These are phyloP conservation scores for Otocyon megalotis DNA, from an alignment of 2,113 vertebrate genomes.

Conservation along the genomic window DNA sequence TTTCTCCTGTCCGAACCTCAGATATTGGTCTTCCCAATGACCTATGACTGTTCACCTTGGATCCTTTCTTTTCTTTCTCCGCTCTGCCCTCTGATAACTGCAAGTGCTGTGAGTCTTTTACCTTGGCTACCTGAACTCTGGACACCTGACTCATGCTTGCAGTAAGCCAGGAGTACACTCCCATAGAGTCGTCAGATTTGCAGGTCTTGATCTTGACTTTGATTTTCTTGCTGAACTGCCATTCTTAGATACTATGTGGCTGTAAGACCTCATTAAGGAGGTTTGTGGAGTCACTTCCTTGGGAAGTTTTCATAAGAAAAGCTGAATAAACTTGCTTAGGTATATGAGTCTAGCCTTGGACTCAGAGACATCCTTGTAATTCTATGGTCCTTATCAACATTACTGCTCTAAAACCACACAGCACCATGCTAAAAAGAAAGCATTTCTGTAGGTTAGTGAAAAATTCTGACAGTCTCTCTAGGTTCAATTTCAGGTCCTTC, in stretches of 20 bases:
- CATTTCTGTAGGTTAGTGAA: background rate
- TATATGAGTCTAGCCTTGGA: slow-evolving; percentile 14
- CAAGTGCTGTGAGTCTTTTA: background rate
- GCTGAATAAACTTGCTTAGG: slow-evolving; percentile 71
- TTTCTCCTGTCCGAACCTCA: background rate
- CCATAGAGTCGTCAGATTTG: background rate
- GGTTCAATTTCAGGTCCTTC: background rate
- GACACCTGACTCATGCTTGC: background rate
- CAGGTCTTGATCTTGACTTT: slow-evolving; percentile 6
- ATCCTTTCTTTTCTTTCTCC: background rate
- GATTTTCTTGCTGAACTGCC: slow-evolving; percentile 8
- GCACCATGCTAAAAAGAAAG: background rate
- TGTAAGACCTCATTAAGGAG: slow-evolving; percentile 38
- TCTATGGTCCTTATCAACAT: background rate
- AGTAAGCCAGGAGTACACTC: background rate
- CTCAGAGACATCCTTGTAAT: background rate
- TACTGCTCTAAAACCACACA: background rate
- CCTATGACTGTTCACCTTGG: background rate
- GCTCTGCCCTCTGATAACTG: background rate
- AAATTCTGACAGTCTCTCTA: background rate
- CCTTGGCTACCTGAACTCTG: background rate
- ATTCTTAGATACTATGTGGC: background rate
- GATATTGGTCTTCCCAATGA: background rate
- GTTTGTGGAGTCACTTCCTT: slow-evolving; percentile 76
- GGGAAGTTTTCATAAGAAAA: slow-evolving; percentile 78